phyloP scores from a whole-genome alignment of 2,113 vertebrate species.

The Cariama cristata region DNA sequence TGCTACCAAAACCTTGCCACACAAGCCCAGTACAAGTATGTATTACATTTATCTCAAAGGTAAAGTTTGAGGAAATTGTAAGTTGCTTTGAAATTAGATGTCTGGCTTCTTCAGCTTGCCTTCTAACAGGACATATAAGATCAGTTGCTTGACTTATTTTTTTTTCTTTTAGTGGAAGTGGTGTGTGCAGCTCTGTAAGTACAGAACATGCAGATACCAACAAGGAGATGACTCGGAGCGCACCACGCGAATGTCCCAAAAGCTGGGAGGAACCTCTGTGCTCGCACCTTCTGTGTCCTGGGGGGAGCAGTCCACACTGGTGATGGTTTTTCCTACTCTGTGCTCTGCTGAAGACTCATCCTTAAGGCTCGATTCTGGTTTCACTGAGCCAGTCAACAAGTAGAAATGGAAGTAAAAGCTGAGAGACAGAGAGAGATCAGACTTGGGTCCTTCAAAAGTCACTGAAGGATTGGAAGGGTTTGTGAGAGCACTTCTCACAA shows the following conservation, averaged over 20 bases:
- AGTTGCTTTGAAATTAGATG: not conserved
- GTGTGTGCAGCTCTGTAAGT: not conserved
- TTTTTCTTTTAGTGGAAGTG: not conserved
- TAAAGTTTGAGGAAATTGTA: not conserved
- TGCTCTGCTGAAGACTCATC: not conserved
- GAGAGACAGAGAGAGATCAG: not conserved
- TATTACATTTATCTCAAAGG: not conserved
- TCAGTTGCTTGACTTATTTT: not conserved
- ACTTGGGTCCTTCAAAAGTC: not conserved
- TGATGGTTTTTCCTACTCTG: not conserved
- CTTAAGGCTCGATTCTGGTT: not conserved
- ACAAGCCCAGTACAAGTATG: too few species aligned
- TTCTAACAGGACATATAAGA: not conserved
- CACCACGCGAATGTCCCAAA: rapidly evolving
- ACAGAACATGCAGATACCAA: not conserved
- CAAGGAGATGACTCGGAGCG: not conserved
- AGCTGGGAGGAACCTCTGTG: not conserved
- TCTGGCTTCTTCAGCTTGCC: not conserved
- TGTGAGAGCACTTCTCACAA: not conserved
- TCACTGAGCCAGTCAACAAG: not conserved
- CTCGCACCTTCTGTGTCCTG: not conserved
- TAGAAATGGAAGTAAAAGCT: not conserved
- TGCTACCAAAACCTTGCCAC: too few species aligned
- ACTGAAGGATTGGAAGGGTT: not conserved
- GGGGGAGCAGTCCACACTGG: not conserved